These are phyloP conservation scores for Dicrostonyx torquatus DNA, from an alignment of 2,797 vertebrate species.

Conservation along the genomic window DNA sequence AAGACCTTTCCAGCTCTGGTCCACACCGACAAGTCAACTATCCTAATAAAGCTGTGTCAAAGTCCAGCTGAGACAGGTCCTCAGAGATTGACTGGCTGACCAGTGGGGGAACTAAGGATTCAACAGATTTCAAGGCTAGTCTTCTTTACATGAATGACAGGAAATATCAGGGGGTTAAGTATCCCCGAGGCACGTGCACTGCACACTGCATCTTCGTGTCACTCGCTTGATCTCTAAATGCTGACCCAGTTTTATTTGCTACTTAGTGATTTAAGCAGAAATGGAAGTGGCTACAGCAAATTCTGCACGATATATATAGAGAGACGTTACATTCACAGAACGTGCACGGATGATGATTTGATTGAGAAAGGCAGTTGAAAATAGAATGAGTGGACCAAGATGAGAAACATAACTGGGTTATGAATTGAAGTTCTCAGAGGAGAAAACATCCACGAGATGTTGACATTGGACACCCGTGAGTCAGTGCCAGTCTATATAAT, in stretches of 20 bases:
- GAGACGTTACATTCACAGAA: neutral
- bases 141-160: neutral
- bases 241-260: constrained; percentile 48
- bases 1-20: neutral
- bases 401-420: constrained; percentile 38
- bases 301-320: neutral
- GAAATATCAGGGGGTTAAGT: neutral
- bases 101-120: neutral
- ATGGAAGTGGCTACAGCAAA: neutral
- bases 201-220: neutral
- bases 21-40: neutral
- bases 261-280: constrained; percentile 38
- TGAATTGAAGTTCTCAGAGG: constrained; percentile 38
- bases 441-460: neutral
- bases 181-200: neutral
- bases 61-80: neutral
- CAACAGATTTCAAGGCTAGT: neutral
- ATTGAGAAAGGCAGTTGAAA: neutral
- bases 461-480: constrained; percentile 4
- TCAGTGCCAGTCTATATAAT: neutral
- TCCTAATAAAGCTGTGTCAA: neutral
- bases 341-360: neutral
- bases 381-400: neutral
- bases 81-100: constrained; percentile 8
- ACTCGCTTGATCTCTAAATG: neutral